Evolutionary conservation across 2,797 vertebrate genomes (phyloP), one percentile per base, ranked within the genome.

Genomic region (Crenichthys baileyi): DNA sequence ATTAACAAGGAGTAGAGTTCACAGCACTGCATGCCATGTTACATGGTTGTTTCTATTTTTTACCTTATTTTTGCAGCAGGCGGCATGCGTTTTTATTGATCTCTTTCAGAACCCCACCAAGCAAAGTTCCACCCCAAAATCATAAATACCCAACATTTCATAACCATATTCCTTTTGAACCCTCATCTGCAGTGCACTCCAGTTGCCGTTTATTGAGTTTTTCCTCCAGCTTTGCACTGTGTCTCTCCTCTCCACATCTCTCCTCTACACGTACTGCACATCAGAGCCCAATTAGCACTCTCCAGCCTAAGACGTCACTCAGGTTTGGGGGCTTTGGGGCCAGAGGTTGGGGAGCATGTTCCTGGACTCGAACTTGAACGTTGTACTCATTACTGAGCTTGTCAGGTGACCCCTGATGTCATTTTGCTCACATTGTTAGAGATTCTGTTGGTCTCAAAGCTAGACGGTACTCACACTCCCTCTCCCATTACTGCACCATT

Each of bases 381-480:
- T 75, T 87, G 86, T 80, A 86, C 90, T 94, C 93, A 93, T 95
- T 94, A 95, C 80, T 79, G 83, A 78, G 85, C 88, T 89, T 89
- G 84, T 93, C 93, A 90, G 79, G 79, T 85, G 84, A 92, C 86
- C 89, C 85, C 80, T 89, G 87, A 90, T 91, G 86, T 90, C 86
- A 92, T 88, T 89, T 90, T 75, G 71, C 78, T 79, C 86, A 83
- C 89, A 92, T 92, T 83, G 87, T 92, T 92, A 91, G 79, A 80
- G 84, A 61, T 76, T 78, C 80, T 76, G 73, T 75, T 75, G 76
- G 80, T 85, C 79, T 81, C 44, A 0, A 36, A 78, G 84, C 83
- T 84, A 77, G 87, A 79, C 72, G 56, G 72, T 46, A 11, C 82
- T 48, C 73, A 29, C 75, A 68, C 46, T 61, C 79, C 46, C 73